Evolutionary conservation across 2,888 invertebrate genomes (phyloP), one percentile per base, ranked within the genome.

Genomic region (Oxystoma pomonae): DNA sequence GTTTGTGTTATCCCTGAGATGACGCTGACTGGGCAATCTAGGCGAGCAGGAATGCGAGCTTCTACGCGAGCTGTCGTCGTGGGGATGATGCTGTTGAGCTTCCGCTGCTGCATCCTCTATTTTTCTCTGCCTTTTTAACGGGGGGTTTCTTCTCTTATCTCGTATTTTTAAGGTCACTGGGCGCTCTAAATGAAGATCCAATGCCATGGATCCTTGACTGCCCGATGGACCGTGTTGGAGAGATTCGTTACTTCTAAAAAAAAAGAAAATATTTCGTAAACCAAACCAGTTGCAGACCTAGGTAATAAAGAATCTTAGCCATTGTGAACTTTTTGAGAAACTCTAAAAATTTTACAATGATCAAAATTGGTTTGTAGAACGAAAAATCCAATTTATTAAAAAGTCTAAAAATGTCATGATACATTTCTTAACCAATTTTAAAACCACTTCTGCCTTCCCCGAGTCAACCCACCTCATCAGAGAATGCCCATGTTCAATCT

Each of bases 101-200:
- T 85, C 85, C 12, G 12, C 3, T 60, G 88, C 85, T 53, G 88
- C 86, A 70, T 91, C 90, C 68, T 89, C 87, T 49, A 92, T 87
- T 57, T 90, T 88, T 68, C 89, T 87, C 75, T 94, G 94, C 5
- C 93, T 81, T 7, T 88, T 84, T 55, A 94, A 83, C 57, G 91
- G 87, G 57, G 91, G 87, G 74, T 91, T 90, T 55, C 91, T 83
- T 57, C 90, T 86, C 1, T 87, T 85, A 81, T 80, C 87, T 78
- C 79, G 76, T 18, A 84, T 81, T 64, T 80, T 78, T 64, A 84
- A 75, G 18, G 80, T 87, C 18, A 87, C 83, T 12, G 86, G 84
- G 70, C 84, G 85, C 73, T 87, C 86, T 68, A 86, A 81, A 76
- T 91, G 91, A 66, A 91, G 80, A 77, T 91, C 91, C 81, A 91